Evolutionary conservation across 2,113 vertebrate species (phyloP), one percentile per base, ranked within the genome.

Genomic region (Microtus ochrogaster): DNA sequence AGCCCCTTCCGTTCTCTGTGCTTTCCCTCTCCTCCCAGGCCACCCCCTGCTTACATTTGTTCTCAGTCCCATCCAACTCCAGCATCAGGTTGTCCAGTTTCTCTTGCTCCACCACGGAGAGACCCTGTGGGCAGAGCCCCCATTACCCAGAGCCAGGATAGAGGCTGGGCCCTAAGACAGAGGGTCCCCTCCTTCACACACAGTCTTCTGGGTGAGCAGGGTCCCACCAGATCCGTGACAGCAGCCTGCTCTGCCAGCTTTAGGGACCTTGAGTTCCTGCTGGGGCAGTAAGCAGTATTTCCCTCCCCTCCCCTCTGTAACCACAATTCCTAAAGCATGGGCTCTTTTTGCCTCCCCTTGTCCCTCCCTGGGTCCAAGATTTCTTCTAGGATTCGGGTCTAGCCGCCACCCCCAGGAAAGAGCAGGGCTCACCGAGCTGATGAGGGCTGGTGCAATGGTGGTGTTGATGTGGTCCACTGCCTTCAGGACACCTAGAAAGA

Each of bases 381-480:
- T 87, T 74, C 41, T 83, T 90, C 90, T 26, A 78, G 55, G 78
- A 66, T 28, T 49, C 19, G 28, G 84, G n/a, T 55, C 55, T 89
- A 72, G 68, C 84, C 61, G n/a, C 88, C 19, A 73, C 65, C 85
- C 95, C 91, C 73, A 98, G 96, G 92, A 97, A 97, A 98, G 94
- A 97, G 92, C 85, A 22, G 95, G 98, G 98, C 99, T 99, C 98
- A 99, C 99, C 94, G 99, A 99, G 97, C 99, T 98, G 93, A 99
- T 95, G 95, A 99, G 99, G 96, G 99, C 98, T 0, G 99, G 99
- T 73, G 98, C 99, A 14, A 99, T 99, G 96, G 98, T 99, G 97
- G 98, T 99, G 97, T 99, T 99, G 98, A 99, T 99, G 98, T 99
- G 99, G 96, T 98, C 98, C 92, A 99, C 99, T 58, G 99, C 99